A percentile compares a stretch with the other conserved stretches of the same genome.
Conservation (phyloP, 1,140 invertebrate genomes). For the Papilio machaon region DNA sequence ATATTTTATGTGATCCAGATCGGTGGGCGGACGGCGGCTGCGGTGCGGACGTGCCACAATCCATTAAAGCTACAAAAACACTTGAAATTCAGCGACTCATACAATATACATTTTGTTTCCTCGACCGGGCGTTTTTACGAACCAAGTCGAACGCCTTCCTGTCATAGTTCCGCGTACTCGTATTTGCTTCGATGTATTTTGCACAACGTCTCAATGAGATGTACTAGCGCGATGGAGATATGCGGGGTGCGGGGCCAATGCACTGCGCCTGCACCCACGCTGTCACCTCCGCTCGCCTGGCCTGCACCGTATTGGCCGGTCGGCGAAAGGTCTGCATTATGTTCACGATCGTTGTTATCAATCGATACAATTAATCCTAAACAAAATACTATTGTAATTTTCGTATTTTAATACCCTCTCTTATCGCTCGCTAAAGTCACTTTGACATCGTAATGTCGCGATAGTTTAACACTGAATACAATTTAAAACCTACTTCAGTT, state of each 20-base stretch:
- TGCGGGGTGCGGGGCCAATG: no score
- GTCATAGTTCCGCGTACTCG: conserved; percentile 57
- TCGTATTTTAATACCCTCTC: not conserved
- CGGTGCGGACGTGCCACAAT: conserved; percentile 48
- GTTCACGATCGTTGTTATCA: not conserved
- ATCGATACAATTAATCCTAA: not conserved
- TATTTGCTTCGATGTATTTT: conserved; percentile 22
- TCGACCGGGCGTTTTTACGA: conserved; percentile 60
- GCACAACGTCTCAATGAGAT: conserved; percentile 5
- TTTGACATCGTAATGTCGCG: not conserved
- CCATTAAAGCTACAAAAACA: conserved; percentile 73
- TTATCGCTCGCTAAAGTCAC: not conserved
- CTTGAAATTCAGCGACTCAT: conserved; percentile 75
- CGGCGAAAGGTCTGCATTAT: not conserved
- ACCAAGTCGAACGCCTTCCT: conserved; percentile 50
- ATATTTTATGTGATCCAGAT: conserved; percentile 41
- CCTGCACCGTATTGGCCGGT: no score
- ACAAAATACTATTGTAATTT: not conserved
- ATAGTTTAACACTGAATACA: not conserved
- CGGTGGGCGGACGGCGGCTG: conserved; percentile 11
- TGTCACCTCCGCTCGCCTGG: no score
- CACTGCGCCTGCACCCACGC: no score
- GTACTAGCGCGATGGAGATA: not conserved
- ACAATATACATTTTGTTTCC: conserved; percentile 70
- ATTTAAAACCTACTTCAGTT: not conserved